Evolutionary conservation across 2,888 invertebrate species (phyloP).

Genomic region (Amblyteles armatorius): DNA sequence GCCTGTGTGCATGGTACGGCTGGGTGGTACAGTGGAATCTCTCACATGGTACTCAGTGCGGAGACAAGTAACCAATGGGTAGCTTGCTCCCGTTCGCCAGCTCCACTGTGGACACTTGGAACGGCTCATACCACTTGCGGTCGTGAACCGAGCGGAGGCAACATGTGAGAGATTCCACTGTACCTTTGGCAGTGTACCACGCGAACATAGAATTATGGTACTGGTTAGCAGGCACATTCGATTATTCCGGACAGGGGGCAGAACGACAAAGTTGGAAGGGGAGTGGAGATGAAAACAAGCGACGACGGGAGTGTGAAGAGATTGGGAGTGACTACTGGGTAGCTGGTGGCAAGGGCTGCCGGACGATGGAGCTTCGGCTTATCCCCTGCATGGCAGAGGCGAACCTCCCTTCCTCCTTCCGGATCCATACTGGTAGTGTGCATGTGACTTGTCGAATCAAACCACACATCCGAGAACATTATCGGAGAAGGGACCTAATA

Average conservation of each 20-base stretch:
- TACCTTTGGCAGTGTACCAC: neutral
- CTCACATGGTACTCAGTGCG: neutral
- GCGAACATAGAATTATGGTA: neutral
- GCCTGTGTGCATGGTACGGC: neutral
- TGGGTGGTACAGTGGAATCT: neutral
- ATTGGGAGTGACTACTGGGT: slow-evolving; percentile 3
- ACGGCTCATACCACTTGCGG: neutral
- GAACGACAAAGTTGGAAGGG: neutral
- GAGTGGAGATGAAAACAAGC: neutral
- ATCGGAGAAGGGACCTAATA: slow-evolving; percentile 31
- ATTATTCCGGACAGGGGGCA: neutral
- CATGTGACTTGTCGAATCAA: slow-evolving; percentile 44
- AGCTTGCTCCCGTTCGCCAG: neutral
- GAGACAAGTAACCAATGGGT: neutral
- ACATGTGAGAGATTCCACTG: neutral
- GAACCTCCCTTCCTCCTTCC: neutral
- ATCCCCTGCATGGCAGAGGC: neutral
- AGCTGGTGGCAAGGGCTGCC: neutral
- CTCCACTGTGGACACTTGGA: neutral
- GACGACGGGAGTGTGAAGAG: slow-evolving; percentile 6
- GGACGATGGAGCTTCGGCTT: slow-evolving; percentile 12
- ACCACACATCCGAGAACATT: slow-evolving; percentile 40
- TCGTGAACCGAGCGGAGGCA: neutral
- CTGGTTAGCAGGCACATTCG: neutral
- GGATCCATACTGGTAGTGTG: neutral